phyloP scores from a whole-genome alignment of 2,888 invertebrate genomes.

The Cyclophora punctaria region DNA sequence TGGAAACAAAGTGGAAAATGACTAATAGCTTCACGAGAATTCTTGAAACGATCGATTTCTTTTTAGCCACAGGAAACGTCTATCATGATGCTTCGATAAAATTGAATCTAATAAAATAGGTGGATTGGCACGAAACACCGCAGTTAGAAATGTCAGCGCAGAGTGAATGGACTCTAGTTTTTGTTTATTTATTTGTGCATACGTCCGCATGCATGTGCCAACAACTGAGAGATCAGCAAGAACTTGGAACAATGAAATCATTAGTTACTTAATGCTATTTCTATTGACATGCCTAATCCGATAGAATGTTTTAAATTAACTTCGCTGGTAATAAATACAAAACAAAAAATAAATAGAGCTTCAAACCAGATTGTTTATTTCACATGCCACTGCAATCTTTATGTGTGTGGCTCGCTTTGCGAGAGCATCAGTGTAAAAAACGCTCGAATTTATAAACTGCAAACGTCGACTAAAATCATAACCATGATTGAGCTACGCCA shows the following conservation, averaged over 20 bases:
- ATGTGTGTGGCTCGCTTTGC: no score
- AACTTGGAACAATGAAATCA: conserved; percentile 48
- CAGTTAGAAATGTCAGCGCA: conserved; percentile 63
- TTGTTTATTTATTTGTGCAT: conserved; percentile 61
- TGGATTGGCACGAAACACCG: conserved; percentile 52
- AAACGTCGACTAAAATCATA: no score
- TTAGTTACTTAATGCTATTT: conserved; percentile 37
- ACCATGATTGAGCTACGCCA: no score
- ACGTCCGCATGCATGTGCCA: conserved; percentile 67
- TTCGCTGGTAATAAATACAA: conserved; percentile 3
- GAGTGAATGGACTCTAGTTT: conserved; percentile 69
- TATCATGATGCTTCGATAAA: conserved; percentile 30
- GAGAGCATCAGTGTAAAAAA: no score
- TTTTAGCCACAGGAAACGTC: conserved; percentile 22
- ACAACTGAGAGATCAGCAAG: conserved; percentile 48
- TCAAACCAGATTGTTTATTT: no score
- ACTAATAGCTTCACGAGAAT: conserved; percentile 16
- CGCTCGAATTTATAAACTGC: no score
- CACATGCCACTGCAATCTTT: no score
- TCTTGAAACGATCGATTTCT: conserved; percentile 18
- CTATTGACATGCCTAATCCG: conserved; percentile 12
- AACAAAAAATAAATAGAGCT: not conserved
- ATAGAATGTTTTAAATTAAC: not conserved
- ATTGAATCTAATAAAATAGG: conserved; percentile 40
- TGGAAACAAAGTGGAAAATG: conserved; percentile 9